Evolutionary conservation across 2,888 invertebrate genomes (phyloP), one percentile per base, ranked within the genome.

Genomic region (Morpho helenor): DNA sequence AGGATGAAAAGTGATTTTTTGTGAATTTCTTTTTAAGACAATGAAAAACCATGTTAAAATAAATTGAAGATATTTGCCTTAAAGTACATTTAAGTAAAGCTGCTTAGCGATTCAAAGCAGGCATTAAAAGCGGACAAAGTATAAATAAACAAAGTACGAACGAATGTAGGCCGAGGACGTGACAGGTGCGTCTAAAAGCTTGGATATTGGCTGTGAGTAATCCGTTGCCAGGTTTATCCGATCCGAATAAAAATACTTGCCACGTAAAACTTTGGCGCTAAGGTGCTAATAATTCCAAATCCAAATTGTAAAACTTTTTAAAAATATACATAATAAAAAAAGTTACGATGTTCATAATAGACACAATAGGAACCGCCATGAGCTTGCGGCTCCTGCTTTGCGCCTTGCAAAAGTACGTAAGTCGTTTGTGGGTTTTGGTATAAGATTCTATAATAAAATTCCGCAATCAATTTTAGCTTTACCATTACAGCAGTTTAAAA

Each of bases 181-280:
- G 70, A 66, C 70, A 68, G 76, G 77, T 79, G 76, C 72, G 70
- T 68, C 67, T 74, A 75, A 77, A 75, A 79, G 76, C 76, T 73
- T 72, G 68, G 73, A 76, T 74, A 77, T 79, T 81, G 78, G 64
- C 62, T 62, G 66, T 62, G 67, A 65, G 65, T 64, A 68, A 67
- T 62, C 76, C 77, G 68, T 71, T 75, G 68, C 71, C 70, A 62
- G 70, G 77, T 77, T 79, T 77, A 77, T 76, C 76, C 71, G 70
- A 75, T 70, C 72, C 67, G 82, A 84, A 82, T 46, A 84, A 84
- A 82, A 80, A 84, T 79, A 82, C 84, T 80, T 80, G 80, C 77
- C 85, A 80, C 84, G 82, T 82, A 82, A 79, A 58, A 63, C 62
- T 61, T 61, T 55, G 63, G 61, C 64, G 64, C 54, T 10, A 40